A percentile compares a stretch with the other conserved stretches of the same genome.
Conservation (phyloP, 1,140 invertebrate genomes). For the Cardiocondyla obscurior region DNA sequence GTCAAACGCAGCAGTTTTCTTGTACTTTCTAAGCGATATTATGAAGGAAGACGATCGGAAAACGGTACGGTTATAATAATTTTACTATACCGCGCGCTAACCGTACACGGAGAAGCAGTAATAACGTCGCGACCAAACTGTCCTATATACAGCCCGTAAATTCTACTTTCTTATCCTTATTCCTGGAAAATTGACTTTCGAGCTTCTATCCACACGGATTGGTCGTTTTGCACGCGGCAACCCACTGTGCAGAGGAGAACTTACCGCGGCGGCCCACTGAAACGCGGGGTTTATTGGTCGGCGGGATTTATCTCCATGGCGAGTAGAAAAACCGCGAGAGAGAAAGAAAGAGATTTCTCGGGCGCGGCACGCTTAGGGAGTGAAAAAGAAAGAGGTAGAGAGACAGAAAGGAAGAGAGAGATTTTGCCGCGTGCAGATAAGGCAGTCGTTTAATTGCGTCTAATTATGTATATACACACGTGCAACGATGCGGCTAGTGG, state of each 20-base stretch:
- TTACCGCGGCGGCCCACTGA: slow-evolving; percentile 34
- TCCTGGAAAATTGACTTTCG: slow-evolving; percentile 44
- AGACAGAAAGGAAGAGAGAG: neutral
- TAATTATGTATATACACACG: slow-evolving; percentile 76
- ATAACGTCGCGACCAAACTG: neutral
- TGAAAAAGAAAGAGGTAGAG: neutral
- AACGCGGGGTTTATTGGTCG: slow-evolving; percentile 56
- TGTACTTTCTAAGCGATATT: neutral
- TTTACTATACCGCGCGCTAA: neutral
- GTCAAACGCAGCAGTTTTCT: neutral
- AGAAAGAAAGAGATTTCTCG: no score
- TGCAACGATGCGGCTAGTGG: slow-evolving; percentile 58
- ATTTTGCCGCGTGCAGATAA: slow-evolving; percentile 68
- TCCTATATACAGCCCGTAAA: slow-evolving; percentile 28
- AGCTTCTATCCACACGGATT: slow-evolving; percentile 32
- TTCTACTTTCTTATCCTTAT: slow-evolving; percentile 42
- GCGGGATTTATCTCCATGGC: slow-evolving; percentile 63
- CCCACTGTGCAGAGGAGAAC: neutral
- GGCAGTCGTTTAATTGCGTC: slow-evolving; percentile 79
- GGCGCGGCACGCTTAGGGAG: slow-evolving; percentile 34
- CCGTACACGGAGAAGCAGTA: slow-evolving; percentile 3
- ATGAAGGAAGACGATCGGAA: neutral
- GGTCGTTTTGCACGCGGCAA: slow-evolving; percentile 31
- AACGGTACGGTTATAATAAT: slow-evolving; percentile 2
- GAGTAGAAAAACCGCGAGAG: slow-evolving; percentile 68